Evolutionary conservation across 2,797 vertebrate genomes (phyloP).

Genomic region (Pyrocephalus nanus): DNA sequence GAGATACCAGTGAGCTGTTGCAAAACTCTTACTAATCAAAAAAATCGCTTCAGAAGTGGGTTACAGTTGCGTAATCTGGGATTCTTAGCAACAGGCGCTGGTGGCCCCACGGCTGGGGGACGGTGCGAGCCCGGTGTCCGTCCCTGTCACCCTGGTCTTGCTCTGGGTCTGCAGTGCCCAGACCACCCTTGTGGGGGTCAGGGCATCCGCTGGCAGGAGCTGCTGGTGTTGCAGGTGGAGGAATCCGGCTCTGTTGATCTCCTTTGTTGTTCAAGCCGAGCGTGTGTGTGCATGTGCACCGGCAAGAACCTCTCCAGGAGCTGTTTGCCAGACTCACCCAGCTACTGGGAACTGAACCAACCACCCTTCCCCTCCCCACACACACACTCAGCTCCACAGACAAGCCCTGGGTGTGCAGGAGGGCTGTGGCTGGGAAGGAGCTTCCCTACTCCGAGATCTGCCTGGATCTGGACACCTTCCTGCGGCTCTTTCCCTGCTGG

Average conservation of each 20-base stretch:
- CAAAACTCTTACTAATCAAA: neutral
- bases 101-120: neutral
- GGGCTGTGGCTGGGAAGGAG: neutral
- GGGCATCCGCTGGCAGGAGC: neutral
- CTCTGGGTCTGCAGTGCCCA: neutral
- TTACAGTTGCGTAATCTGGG: neutral
- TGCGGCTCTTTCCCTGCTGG: neutral
- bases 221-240: rapidly evolving
- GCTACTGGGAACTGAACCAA: neutral
- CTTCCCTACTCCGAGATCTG: rapidly evolving
- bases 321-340: conserved; percentile 61
- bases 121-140: rapidly evolving
- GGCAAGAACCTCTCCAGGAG: neutral
- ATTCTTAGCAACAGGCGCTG: neutral
- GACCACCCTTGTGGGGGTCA: rapidly evolving
- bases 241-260: neutral
- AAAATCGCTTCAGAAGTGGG: neutral
- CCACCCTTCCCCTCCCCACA: neutral
- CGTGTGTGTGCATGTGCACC: neutral
- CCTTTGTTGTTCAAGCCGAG: neutral
- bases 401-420: neutral
- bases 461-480: neutral
- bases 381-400: neutral
- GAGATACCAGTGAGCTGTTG: neutral
- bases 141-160: neutral